These are phyloP conservation scores for Parnassius smintheus DNA, from an alignment of 2,888 invertebrate genomes.

Conservation along the genomic window DNA sequence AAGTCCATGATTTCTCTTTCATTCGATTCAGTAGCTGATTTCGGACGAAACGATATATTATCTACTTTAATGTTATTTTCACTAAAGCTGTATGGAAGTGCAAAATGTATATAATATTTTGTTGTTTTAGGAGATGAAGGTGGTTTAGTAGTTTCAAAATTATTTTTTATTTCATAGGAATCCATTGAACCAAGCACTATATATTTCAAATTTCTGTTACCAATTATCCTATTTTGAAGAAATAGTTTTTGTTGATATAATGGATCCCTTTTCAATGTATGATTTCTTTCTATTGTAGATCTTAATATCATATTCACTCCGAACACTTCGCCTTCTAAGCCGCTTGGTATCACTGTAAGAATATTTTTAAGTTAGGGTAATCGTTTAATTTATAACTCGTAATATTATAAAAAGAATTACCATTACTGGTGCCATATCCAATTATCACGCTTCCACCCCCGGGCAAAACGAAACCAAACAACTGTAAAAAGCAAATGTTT, in stretches of 20 bases:
- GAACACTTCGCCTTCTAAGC: conserved; percentile 85
- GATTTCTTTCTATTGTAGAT: conserved; percentile 77
- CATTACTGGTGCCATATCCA: conserved; percentile 85
- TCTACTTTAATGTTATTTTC: conserved; percentile 48
- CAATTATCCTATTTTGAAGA: conserved; percentile 52
- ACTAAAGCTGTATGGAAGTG: conserved; percentile 45
- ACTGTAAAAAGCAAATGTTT: conserved; percentile 63
- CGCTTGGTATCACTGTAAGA: conserved; percentile 79
- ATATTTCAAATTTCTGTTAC: conserved; percentile 47
- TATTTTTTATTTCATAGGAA: conserved; percentile 50
- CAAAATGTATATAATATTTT: conserved; percentile 44
- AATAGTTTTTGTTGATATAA: conserved; percentile 52
- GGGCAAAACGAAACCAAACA: conserved; percentile 77
- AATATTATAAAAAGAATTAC: conserved; percentile 53
- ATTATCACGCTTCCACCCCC: conserved; percentile 83
- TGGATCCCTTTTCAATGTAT: conserved; percentile 50
- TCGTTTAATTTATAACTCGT: neutral
- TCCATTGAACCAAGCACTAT: conserved; percentile 56
- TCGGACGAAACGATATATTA: conserved; percentile 30
- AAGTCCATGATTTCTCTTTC: conserved; percentile 49
- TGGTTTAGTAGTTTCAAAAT: conserved; percentile 42
- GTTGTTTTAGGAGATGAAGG: conserved; percentile 34
- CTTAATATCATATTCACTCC: conserved; percentile 84
- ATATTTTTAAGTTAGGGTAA: conserved; percentile 5
- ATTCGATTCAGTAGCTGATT: conserved; percentile 30